Evolutionary conservation across 2,888 invertebrate species (phyloP).

Genomic region (Osmoderma eremita): DNA sequence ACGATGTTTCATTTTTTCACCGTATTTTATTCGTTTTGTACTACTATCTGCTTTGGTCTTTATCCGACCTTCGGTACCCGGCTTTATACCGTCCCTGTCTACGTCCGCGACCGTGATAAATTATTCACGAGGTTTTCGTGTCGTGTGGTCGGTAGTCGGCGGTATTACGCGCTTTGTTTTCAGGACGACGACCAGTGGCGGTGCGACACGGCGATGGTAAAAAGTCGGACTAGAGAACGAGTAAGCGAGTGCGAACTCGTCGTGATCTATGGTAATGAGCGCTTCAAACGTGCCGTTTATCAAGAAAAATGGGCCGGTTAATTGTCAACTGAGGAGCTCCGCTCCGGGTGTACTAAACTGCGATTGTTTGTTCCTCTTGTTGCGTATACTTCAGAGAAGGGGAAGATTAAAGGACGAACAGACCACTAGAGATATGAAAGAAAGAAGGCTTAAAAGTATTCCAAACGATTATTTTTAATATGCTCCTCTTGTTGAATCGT

Average conservation of each 20-base stretch:
- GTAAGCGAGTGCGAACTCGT: neutral
- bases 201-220: slow-evolving; percentile 14
- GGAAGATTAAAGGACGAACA: too few relatives aligned
- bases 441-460: too few relatives aligned
- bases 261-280: slow-evolving; percentile 37
- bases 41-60: slow-evolving; percentile 2
- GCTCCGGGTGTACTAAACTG: slow-evolving; percentile 19
- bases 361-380: slow-evolving; percentile 20
- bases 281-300: slow-evolving; percentile 36
- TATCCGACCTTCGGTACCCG: neutral
- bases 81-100: neutral
- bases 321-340: slow-evolving; percentile 25
- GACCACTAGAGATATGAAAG: too few relatives aligned
- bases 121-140: slow-evolving; percentile 38
- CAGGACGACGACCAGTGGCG: slow-evolving; percentile 12
- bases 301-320: slow-evolving; percentile 37
- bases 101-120: slow-evolving; percentile 22
- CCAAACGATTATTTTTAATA: too few relatives aligned
- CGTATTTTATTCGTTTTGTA: slow-evolving; percentile 36
- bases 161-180: slow-evolving; percentile 28
- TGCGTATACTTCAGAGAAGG: neutral
- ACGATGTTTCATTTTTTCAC: slow-evolving; percentile 35
- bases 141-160: slow-evolving; percentile 31
- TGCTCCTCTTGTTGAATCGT: too few relatives aligned
- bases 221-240: slow-evolving; percentile 1